Evolutionary conservation across 2,888 invertebrate genomes (phyloP), one percentile per base, ranked within the genome.

Genomic region (Phyto melanocephala): DNA sequence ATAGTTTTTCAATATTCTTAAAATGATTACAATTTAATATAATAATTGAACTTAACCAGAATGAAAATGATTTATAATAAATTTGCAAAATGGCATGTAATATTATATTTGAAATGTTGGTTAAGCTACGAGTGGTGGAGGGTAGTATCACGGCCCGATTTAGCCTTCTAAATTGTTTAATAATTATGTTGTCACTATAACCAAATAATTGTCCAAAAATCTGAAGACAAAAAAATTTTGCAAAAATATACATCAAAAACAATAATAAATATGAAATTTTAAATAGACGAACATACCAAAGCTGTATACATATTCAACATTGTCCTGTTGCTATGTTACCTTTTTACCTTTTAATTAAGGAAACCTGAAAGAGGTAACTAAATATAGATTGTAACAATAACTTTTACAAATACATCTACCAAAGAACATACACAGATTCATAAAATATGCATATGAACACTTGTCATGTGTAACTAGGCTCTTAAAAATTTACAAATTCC

Each of bases 301-400:
- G n/a, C 13, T 47, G 3, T 50, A 15, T 11, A 22, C 50, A 15
- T 22, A 22, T 28, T 17, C 6, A n/a, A 42, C 10, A 33, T n/a
- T 33, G 7, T 56, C 35, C 37, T 74, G 50, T 74, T 60, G 52
- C 60, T 11, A 70, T 47, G 67, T 42, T 52, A 50, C 17, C 17
- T 50, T 11, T 37, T 50, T 10, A n/a, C 7, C 68, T 50, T 71
- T 70, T 65, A 76, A 80, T 65, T 71, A 76, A 65, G 45, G 17
- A 70, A 56, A 56, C 52, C 54, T 15, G 11, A 67, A 56, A 68
- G 35, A 37, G 8, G n/a, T 20, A 47, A 28, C 17, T 35, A 56
- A 28, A n/a, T 24, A 20, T 37, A 2, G 20, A 22, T 22, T 20
- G 50, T 22, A 24, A 13, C 20, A 60, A 60, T 11, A 33, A 17